Evolutionary conservation across 2,888 invertebrate species (phyloP), one percentile per base, ranked within the genome.

Genomic region (Eupeodes luniger): DNA sequence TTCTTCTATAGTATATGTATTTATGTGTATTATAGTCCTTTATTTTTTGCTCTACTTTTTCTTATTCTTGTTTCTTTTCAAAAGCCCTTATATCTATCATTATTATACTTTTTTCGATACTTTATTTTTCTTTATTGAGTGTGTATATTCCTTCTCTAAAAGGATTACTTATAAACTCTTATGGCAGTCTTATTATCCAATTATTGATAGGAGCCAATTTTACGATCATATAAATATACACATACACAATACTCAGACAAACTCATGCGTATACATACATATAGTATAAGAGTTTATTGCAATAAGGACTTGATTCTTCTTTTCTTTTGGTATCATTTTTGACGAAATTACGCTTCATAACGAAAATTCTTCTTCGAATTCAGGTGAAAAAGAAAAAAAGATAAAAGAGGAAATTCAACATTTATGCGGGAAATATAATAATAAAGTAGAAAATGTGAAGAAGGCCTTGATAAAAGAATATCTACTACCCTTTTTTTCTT

Each of bases 171-270:
- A 64, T 69, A 81, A 74, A 62, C 51, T 74, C 81, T 85, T 88
- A 78, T 75, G 81, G 69, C 78, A 85, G 78, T 81, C 69, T 76
- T 81, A 88, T 88, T 88, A 88, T 88, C 88, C 85, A 88, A 85
- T 88, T 88, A 88, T 81, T 81, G 88, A 85, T 85, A 64, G 69
- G 85, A 85, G 72, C 69, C 88, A 88, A 81, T 88, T 85, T 88
- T 53, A 75, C 77, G 80, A 78, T 66, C 74, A 86, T 77, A 81
- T 62, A 62, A 11, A 62, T 74, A 76, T 70, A 85, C 75, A 80
- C 40, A 40, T 27, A 27, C 27, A 27, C 27, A 40, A 40, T 49
- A 67, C 16, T 34, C 67, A 14, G 2, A 14, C 6, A 36, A 9
- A 47, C 11, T 7, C 7, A 16, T 53, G 47, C 10, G 4, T 47